Conservation (phyloP, 2,797 vertebrate genomes). For the Girardinus metallicus region DNA sequence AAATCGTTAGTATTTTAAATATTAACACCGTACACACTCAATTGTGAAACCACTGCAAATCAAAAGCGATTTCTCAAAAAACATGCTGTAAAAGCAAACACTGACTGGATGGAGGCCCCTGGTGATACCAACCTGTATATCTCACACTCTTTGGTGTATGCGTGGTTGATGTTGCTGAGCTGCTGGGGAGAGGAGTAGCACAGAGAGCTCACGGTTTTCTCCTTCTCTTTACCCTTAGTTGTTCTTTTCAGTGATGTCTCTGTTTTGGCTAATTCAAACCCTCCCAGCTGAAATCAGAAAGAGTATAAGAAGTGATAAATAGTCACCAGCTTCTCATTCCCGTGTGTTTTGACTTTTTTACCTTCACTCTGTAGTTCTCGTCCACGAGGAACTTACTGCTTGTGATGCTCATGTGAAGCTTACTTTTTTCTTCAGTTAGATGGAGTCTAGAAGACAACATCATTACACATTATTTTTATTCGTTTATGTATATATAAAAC, state of each 20-base stretch:
- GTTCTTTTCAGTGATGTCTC: constrained; percentile 83
- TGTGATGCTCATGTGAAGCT: constrained; percentile 85
- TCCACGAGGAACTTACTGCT: constrained; percentile 89
- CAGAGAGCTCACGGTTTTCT: constrained; percentile 39
- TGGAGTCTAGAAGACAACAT: constrained; percentile 80
- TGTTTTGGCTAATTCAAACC: constrained; percentile 88
- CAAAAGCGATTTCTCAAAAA: too few species aligned
- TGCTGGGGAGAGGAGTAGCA: constrained; percentile 84
- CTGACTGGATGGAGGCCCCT: neutral
- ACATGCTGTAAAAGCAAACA: neutral
- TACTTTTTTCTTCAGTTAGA: constrained; percentile 80
- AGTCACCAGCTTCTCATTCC: neutral
- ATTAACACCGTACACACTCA: neutral
- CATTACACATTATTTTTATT: too few species aligned
- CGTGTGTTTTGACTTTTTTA: constrained; percentile 48
- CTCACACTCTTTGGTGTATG: constrained; percentile 83
- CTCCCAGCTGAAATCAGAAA: constrained; percentile 80
- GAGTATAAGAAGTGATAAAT: neutral
- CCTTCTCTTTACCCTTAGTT: constrained; percentile 9
- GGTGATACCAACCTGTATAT: constrained; percentile 87
- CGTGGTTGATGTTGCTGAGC: constrained; percentile 64
- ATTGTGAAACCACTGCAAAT: neutral
- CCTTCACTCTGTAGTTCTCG: constrained; percentile 86
- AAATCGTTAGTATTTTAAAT: neutral
- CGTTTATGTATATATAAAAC: neutral